These are phyloP conservation scores for Drosophila algonquin DNA, from an alignment of 2,888 invertebrate species.

Conservation along the genomic window DNA sequence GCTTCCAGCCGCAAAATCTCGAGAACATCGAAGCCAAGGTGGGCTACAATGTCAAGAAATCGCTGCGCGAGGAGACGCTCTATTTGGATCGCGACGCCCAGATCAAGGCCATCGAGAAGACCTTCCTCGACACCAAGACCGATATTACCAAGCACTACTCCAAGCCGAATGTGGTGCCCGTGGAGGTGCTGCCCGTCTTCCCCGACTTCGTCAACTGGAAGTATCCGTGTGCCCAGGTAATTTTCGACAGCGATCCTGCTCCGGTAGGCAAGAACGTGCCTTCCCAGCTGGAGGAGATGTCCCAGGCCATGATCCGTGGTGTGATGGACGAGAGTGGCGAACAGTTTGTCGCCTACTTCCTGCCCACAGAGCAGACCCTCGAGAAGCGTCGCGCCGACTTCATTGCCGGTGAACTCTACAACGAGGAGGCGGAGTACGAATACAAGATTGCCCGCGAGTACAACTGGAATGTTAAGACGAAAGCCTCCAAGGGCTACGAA, in stretches of 20 bases:
- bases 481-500: slow-evolving; percentile 96
- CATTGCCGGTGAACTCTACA: slow-evolving; percentile 90
- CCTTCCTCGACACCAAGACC: slow-evolving; percentile 95
- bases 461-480: slow-evolving; percentile 99
- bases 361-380: slow-evolving; percentile 96
- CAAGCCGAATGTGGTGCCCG: slow-evolving; percentile 96
- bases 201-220: slow-evolving; percentile 99
- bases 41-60: slow-evolving; percentile 98
- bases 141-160: slow-evolving; percentile 96
- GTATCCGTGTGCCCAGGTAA: slow-evolving; percentile 98
- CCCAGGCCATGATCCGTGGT: slow-evolving; percentile 99
- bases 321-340: slow-evolving; percentile 99
- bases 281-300: slow-evolving; percentile 98
- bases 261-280: slow-evolving; percentile 93
- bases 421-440: slow-evolving; percentile 96
- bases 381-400: slow-evolving; percentile 94
- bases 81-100: slow-evolving; percentile 99
- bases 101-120: slow-evolving; percentile 98
- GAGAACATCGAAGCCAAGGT: slow-evolving; percentile 99
- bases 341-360: slow-evolving; percentile 99
- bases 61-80: slow-evolving; percentile 94
- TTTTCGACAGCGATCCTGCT: slow-evolving; percentile 99
- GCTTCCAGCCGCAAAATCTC: slow-evolving; percentile 97
- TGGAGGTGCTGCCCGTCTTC: slow-evolving; percentile 94
- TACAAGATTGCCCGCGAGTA: slow-evolving; percentile 99